phyloP scores from a whole-genome alignment of 2,113 vertebrate genomes.

The Orthonyx spaldingii region DNA sequence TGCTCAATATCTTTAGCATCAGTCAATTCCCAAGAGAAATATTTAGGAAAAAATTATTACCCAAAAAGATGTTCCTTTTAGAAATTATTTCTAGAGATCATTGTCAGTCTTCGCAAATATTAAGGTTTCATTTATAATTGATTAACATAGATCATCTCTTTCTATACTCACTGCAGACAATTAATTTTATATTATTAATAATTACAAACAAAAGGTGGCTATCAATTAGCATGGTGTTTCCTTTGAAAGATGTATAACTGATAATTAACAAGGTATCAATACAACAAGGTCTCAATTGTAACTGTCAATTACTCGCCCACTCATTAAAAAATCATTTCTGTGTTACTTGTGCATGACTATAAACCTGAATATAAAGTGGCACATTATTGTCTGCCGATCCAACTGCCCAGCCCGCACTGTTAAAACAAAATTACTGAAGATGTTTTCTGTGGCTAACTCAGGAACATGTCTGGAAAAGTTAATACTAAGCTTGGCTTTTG shows the following conservation, averaged over 20 bases:
- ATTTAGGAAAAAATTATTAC: not conserved
- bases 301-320: not conserved
- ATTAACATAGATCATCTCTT: not conserved
- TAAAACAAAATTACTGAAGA: not conserved
- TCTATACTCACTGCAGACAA: not conserved
- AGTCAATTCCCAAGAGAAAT: not conserved
- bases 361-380: not conserved
- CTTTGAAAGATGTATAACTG: not conserved
- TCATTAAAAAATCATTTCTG: not conserved
- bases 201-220: not conserved
- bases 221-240: not conserved
- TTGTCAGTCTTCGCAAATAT: not conserved
- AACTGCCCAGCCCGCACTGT: not conserved
- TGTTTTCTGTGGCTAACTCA: not conserved
- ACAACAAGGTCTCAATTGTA: not conserved
- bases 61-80: not conserved
- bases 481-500: not conserved
- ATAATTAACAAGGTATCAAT: not conserved
- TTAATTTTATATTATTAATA: not conserved
- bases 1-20: not conserved
- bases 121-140: not conserved
- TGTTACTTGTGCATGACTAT: not conserved
- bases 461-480: not conserved
- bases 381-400: not conserved
- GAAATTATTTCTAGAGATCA: not conserved